Percentiles rank a stretch among this genome's conserved stretches.
Conservation (phyloP, 1,140 invertebrate genomes). For the Apis cerana region DNA sequence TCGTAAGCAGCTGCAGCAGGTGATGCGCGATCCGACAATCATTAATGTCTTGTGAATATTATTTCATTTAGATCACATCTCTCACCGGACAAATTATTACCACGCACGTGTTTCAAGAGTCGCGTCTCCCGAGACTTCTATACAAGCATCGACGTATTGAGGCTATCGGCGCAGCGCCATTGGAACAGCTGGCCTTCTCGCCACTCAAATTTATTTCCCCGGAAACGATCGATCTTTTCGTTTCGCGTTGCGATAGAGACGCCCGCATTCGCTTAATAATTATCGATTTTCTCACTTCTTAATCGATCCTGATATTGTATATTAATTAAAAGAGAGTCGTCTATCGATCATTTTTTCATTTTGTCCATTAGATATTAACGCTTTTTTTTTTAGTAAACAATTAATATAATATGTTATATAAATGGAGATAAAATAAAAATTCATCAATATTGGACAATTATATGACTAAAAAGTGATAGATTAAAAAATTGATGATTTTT, state of each 20-base stretch:
- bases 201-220: constrained; percentile 15
- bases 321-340: neutral
- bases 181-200: constrained; percentile 23
- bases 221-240: neutral
- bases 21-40: constrained; percentile 40
- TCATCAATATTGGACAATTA: too few species aligned
- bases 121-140: neutral
- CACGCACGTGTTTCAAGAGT: constrained; percentile 25
- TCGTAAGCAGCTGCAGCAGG: constrained; percentile 52
- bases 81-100: constrained; percentile 33
- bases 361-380: too few species aligned
- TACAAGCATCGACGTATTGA: constrained; percentile 9
- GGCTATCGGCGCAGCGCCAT: neutral
- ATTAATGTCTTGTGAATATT: constrained; percentile 34
- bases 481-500: too few species aligned
- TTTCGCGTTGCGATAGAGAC: neutral
- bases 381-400: too few species aligned
- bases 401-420: too few species aligned
- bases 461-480: too few species aligned
- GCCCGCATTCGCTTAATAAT: neutral
- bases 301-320: too few species aligned
- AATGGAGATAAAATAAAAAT: too few species aligned
- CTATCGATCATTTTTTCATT: too few species aligned
- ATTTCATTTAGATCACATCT: constrained; percentile 56
- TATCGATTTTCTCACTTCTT: neutral